Evolutionary conservation across 2,797 vertebrate species (phyloP).

Genomic region (Acanthurus lineatus): DNA sequence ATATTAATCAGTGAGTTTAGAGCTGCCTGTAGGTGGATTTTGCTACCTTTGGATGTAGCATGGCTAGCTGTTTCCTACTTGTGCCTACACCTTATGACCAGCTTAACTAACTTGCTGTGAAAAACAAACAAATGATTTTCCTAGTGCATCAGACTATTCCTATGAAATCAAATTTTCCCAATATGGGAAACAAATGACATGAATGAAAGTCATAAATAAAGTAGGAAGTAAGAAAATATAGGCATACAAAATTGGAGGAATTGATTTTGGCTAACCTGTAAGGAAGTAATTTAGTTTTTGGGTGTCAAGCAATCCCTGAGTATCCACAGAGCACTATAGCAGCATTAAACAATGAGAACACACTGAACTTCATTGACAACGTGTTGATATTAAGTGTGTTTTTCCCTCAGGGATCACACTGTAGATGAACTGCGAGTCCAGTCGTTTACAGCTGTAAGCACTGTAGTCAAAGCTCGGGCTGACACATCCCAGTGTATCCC

Average conservation of each 20-base stretch:
- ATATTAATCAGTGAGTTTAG: not conserved
- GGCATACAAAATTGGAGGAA: not conserved
- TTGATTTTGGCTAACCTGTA: not conserved
- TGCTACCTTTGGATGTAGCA: no score
- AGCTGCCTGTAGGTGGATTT: not conserved
- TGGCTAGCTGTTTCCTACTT: not conserved
- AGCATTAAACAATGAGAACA: conserved; percentile 1
- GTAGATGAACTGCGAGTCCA: conserved; percentile 35
- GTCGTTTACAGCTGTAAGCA: conserved; percentile 57
- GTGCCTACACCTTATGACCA: not conserved
- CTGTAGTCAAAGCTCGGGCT: conserved; percentile 50
- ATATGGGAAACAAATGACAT: not conserved
- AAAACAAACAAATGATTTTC: not conserved
- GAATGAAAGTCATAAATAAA: not conserved
- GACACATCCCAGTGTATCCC: conserved; percentile 69
- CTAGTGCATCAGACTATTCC: not conserved
- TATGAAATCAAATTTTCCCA: not conserved
- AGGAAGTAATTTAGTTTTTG: not conserved
- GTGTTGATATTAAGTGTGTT: not conserved
- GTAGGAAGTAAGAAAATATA: not conserved
- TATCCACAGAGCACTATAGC: not conserved
- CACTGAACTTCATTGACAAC: not conserved
- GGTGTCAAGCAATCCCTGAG: not conserved
- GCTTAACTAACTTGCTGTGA: not conserved
- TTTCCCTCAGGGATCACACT: conserved; percentile 19